Evolutionary conservation across 2,888 invertebrate genomes (phyloP), one percentile per base, ranked within the genome.

Genomic region (Abrostola triplasia): DNA sequence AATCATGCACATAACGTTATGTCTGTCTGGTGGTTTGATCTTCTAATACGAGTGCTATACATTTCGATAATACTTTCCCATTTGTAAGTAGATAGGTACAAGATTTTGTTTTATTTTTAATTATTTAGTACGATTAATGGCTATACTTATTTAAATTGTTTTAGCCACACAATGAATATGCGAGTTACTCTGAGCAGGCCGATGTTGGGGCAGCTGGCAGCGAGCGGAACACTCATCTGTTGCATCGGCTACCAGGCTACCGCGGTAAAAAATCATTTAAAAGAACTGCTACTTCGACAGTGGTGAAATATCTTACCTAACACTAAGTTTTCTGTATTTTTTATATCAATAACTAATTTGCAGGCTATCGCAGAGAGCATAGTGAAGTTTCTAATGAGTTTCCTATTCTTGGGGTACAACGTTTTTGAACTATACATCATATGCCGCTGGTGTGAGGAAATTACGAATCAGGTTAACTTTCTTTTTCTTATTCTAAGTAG

Each of bases 401-500:
- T 91, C n/a, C 75, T 92, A 6, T 94, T 87, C 67, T 79, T 94
- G 73, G 83, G 87, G 5, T 94, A 93, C 76, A 94, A 92, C 59
- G 79, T 89, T 73, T 90, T 90, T 59, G 87, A 86, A 49, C 84
- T 93, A 12, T 93, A 87, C 70, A 83, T 92, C 24, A 86, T 92
- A 37, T 94, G 93, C 63, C 87, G 88, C 36, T 93, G 93, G 92
- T 90, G 92, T 56, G 91, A 93, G 59, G 92, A 93, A 75, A 86
- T 94, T 11, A 90, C 88, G 50, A 84, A 84, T 41, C 88, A 90
- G 91, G 93, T 94, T 67, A 61, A 40, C 1, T 13, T 38, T n/a
- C 0, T 47, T 40, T 1, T 47, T 12, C 41, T 42, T 5, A 44
- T 12, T 40, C 9, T 40, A 9, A 5, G 9, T 9, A 40, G 10